Percentiles rank a stretch among this genome's conserved stretches.
phyloP scores from a whole-genome alignment of 1,140 invertebrate genomes.

The Drosophila parvula region DNA sequence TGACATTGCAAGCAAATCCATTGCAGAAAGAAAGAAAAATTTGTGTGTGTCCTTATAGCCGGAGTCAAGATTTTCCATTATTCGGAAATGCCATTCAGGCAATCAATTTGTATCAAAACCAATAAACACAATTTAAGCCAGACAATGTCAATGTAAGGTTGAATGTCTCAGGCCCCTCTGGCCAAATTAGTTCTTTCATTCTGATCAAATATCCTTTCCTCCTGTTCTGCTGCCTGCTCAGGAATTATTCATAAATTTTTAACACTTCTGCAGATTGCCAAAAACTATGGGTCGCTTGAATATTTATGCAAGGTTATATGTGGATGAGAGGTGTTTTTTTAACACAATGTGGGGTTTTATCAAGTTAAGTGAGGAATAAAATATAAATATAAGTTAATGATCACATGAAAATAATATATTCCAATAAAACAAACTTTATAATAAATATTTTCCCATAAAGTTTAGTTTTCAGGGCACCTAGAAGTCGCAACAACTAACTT shows the following conservation, averaged over 20 bases:
- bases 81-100: slow-evolving; percentile 48
- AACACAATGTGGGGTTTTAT: too few species aligned
- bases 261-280: slow-evolving; percentile 22
- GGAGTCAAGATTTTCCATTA: slow-evolving; percentile 38
- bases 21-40: slow-evolving; percentile 20
- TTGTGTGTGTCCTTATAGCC: slow-evolving; percentile 32
- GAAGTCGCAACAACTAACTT: not conserved
- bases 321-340: too few species aligned
- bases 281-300: slow-evolving; percentile 33
- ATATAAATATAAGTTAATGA: not conserved
- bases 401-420: not conserved
- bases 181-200: slow-evolving; percentile 31
- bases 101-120: slow-evolving; percentile 58
- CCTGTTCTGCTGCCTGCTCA: not conserved
- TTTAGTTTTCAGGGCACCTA: not conserved
- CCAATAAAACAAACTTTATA: not conserved
- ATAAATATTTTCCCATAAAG: not conserved
- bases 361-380: not conserved
- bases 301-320: slow-evolving; percentile 29
- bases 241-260: slow-evolving; percentile 43
- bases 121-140: slow-evolving; percentile 52
- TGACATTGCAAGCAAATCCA: slow-evolving; percentile 15
- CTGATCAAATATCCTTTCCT: slow-evolving; percentile 25
- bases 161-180: slow-evolving; percentile 6
- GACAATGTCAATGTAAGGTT: slow-evolving; percentile 22